phyloP scores from a whole-genome alignment of 2,113 vertebrate genomes.

The Aldabrachelys gigantea region DNA sequence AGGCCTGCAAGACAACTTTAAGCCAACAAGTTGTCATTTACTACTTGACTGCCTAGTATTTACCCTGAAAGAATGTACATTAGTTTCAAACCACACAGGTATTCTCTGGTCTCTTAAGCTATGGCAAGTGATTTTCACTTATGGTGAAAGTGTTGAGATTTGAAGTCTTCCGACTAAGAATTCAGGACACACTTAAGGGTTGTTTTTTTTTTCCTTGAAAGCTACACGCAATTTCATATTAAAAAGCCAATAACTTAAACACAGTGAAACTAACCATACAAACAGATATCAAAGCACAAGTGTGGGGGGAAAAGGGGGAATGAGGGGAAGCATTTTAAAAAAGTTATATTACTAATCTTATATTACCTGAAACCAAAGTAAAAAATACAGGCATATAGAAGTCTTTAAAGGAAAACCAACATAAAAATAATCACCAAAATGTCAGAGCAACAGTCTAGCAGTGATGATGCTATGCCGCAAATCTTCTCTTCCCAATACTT shows the following conservation, averaged over 20 bases:
- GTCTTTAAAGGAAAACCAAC: background rate
- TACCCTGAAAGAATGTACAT: background rate
- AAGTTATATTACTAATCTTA: background rate
- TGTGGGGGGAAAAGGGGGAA: too few relatives aligned
- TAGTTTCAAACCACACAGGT: background rate
- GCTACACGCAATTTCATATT: background rate
- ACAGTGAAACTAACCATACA: background rate
- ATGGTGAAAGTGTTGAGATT: background rate
- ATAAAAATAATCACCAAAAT: background rate
- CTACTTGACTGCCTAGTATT: background rate
- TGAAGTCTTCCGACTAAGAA: background rate
- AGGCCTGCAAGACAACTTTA: background rate
- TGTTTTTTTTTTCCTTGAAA: background rate
- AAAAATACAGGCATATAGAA: background rate
- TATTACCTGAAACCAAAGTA: background rate
- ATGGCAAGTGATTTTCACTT: background rate
- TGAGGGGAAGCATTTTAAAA: background rate
- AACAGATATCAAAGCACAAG: background rate
- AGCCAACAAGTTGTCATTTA: background rate
- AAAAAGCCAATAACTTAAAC: background rate
- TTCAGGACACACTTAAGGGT: background rate
- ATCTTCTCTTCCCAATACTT: constrained; percentile 17
- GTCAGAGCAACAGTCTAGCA: background rate
- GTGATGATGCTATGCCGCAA: constrained; percentile 25
- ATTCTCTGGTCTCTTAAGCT: accelerated